A percentile compares a stretch with the other conserved stretches of the same genome.
Evolutionary conservation across 2,888 invertebrate species (phyloP).

Genomic region (Leucoma salicis): DNA sequence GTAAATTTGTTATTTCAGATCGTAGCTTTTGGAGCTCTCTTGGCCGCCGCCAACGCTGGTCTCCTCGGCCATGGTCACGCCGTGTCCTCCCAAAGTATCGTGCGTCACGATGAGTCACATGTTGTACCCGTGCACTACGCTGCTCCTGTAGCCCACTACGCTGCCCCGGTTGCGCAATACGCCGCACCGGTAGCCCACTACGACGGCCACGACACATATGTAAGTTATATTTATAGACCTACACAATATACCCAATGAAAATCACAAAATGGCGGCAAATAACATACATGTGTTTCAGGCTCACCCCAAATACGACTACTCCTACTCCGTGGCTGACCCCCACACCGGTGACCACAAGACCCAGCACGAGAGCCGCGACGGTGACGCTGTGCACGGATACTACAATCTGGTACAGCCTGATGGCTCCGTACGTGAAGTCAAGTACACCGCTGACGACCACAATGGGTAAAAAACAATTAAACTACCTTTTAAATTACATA

Average conservation of each 20-base stretch:
- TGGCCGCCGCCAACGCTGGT: conserved; percentile 72
- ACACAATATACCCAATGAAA: too few species aligned
- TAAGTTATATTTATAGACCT: too few species aligned
- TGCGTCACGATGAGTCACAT: conserved; percentile 53
- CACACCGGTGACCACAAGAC: conserved; percentile 74
- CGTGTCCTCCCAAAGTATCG: conserved; percentile 61
- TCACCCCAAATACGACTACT: conserved; percentile 48
- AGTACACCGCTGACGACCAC: conserved; percentile 68
- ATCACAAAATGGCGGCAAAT: too few species aligned
- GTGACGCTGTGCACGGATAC: conserved; percentile 65
- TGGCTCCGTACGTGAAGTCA: conserved; percentile 68
- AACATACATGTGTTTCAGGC: too few species aligned
- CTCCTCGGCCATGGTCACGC: conserved; percentile 45
- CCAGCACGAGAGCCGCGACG: conserved; percentile 67
- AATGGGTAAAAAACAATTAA: conserved; percentile 8
- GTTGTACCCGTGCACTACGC: conserved; percentile 28
- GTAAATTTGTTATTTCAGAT: conserved; percentile 67
- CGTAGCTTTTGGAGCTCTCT: conserved; percentile 58
- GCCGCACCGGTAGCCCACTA: conserved; percentile 35
- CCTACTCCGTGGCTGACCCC: conserved; percentile 70
- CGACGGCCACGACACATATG: conserved; percentile 1
- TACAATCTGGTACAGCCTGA: conserved; percentile 69
- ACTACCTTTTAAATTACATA: not conserved
- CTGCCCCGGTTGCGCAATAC: conserved; percentile 28
- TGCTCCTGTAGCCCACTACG: conserved; percentile 24